phyloP scores from a whole-genome alignment of 30 jellyfish, hydroid and myxozoan species.

The Aurelia aurita region DNA sequence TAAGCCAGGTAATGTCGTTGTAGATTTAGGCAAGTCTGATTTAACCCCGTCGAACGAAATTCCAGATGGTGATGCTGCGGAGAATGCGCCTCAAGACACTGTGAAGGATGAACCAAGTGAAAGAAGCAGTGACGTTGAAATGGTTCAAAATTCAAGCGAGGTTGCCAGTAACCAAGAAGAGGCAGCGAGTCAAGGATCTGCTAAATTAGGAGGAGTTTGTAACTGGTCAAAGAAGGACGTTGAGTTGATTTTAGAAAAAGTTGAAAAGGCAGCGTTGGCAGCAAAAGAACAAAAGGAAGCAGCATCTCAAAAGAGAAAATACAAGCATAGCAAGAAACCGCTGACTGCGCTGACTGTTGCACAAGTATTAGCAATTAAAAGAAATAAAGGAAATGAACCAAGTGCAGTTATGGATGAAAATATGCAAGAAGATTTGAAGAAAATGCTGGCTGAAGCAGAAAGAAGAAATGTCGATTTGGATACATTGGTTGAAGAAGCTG shows the following conservation, averaged over 20 bases:
- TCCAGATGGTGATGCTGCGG: no score
- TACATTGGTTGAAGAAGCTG: slow-evolving; percentile 52
- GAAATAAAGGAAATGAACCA: slow-evolving; percentile 40
- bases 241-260: slow-evolving; percentile 49
- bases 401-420: slow-evolving; percentile 28
- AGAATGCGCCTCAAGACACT: no score
- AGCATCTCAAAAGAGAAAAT: slow-evolving; percentile 40
- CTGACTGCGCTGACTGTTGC: slow-evolving; percentile 80
- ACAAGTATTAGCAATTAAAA: slow-evolving; percentile 70
- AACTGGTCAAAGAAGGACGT: slow-evolving; percentile 48
- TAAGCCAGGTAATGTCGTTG: no score
- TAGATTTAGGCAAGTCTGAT: no score
- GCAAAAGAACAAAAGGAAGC: slow-evolving; percentile 61
- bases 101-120: no score
- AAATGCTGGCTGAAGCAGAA: slow-evolving; percentile 49
- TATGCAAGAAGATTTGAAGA: slow-evolving; percentile 42
- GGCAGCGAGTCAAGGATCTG: not conserved
- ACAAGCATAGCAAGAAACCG: slow-evolving; percentile 48
- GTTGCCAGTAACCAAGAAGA: no score
- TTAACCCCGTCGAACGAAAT: no score
- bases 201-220: not conserved
- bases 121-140: no score
- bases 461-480: slow-evolving; percentile 47
- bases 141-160: no score
- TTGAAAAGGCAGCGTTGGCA: slow-evolving; percentile 57